Percentiles rank a stretch among this genome's conserved stretches.
Conservation (phyloP, 2,113 vertebrate species). For the Ophiodon elongatus region DNA sequence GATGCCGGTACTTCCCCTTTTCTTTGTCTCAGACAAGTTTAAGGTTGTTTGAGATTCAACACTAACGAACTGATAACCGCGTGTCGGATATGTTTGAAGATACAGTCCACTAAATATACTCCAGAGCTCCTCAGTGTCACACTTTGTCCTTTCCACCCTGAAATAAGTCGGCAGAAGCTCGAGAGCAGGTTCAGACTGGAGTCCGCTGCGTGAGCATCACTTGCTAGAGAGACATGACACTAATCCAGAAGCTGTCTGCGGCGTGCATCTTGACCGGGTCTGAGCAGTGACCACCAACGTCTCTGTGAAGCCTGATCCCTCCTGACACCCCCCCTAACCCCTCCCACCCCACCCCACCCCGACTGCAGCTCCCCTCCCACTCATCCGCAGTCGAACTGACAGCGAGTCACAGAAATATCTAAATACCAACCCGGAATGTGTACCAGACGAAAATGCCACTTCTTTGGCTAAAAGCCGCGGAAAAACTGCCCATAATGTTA, state of each 20-base stretch:
- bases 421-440: conserved; percentile 8
- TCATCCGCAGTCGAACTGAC: not conserved
- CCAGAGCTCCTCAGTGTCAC: not conserved
- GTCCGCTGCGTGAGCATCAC: too few relatives aligned
- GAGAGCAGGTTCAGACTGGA: not conserved
- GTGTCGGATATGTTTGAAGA: not conserved
- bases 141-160: too few relatives aligned
- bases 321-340: not conserved
- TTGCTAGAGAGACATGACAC: not conserved
- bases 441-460: not conserved
- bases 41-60: not conserved
- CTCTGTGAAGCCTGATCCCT: not conserved
- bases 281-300: not conserved
- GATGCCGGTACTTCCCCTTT: not conserved
- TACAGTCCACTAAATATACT: not conserved
- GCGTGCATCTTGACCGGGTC: not conserved
- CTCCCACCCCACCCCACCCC: too few relatives aligned
- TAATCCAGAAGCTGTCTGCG: not conserved
- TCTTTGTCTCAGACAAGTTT: not conserved
- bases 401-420: not conserved
- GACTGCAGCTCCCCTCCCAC: not conserved
- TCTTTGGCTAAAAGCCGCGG: not conserved
- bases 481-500: not conserved
- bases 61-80: not conserved
- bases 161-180: not conserved